Percentiles rank a stretch among this genome's conserved stretches.
These are phyloP conservation scores for Phaonia tiefii DNA, from an alignment of 2,888 invertebrate genomes.

Conservation along the genomic window DNA sequence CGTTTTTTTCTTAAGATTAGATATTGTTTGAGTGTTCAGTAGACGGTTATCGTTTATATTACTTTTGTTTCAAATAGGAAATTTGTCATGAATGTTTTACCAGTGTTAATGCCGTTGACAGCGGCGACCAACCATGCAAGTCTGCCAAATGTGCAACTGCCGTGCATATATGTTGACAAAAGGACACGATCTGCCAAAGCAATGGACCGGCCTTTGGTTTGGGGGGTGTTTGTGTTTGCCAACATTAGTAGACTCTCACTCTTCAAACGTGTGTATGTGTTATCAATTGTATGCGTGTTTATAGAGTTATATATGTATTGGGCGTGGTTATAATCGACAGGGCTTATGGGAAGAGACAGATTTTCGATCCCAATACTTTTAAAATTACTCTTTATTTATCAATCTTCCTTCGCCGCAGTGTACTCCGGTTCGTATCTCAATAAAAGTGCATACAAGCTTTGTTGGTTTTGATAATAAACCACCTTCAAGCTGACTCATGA, in stretches of 20 bases:
- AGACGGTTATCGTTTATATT: not conserved
- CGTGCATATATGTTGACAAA: constrained; percentile 21
- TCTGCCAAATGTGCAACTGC: not conserved
- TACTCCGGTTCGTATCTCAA: no score
- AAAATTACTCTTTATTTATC: no score
- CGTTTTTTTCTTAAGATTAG: constrained; percentile 32
- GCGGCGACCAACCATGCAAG: not conserved
- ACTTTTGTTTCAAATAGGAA: not conserved
- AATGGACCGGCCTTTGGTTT: constrained; percentile 37
- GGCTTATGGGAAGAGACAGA: not conserved
- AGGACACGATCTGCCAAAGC: constrained; percentile 26
- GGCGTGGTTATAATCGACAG: constrained; percentile 28
- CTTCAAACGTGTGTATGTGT: constrained; percentile 4
- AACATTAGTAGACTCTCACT: constrained; percentile 12
- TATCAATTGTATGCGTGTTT: constrained; percentile 9
- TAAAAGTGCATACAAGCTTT: no score
- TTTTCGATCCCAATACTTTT: not conserved
- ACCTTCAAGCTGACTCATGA: no score
- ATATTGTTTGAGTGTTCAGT: constrained; percentile 25
- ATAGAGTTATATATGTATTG: constrained; percentile 22
- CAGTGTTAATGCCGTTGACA: not conserved
- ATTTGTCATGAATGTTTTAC: not conserved
- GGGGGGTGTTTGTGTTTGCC: constrained; percentile 52
- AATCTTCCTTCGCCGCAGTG: no score
- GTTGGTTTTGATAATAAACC: no score